phyloP scores from a whole-genome alignment of 2,888 invertebrate genomes.

The Ashinkailepas kermadecensis region DNA sequence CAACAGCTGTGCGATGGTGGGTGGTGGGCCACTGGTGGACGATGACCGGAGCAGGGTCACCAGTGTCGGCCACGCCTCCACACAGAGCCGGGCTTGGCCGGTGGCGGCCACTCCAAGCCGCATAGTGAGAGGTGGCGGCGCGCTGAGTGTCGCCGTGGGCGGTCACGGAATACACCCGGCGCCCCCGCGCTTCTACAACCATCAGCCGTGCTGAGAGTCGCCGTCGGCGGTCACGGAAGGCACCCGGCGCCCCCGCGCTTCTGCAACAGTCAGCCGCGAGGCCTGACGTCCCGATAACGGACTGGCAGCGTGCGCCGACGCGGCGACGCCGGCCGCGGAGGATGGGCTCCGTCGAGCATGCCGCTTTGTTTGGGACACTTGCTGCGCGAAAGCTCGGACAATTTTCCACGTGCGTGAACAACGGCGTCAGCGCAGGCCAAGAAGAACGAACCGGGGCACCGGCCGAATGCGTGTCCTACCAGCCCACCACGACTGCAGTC shows the following conservation, averaged over 20 bases:
- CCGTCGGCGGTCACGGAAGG: neutral
- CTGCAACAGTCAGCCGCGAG: too few species aligned
- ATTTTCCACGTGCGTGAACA: constrained; percentile 19
- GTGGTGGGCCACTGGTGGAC: neutral
- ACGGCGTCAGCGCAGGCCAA: neutral
- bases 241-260: neutral
- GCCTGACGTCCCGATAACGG: too few species aligned
- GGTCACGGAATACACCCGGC: constrained; percentile 8
- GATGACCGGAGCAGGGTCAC: too few species aligned
- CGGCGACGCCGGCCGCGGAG: neutral
- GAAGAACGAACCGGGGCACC: neutral
- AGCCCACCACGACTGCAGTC: neutral
- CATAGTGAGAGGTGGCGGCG: neutral
- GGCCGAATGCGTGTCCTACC: neutral
- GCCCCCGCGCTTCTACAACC: neutral
- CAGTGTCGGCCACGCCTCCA: too few species aligned
- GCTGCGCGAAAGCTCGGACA: constrained; percentile 11
- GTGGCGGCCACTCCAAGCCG: neutral
- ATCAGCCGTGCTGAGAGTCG: neutral
- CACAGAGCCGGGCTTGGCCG: neutral
- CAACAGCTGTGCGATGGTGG: neutral
- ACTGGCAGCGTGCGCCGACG: neutral
- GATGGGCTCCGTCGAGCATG: constrained; percentile 13
- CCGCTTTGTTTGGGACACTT: constrained; percentile 14
- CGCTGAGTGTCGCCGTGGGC: neutral